A percentile compares a stretch with the other conserved stretches of the same genome.
phyloP scores from a whole-genome alignment of 1,140 invertebrate species.

The Leucophenga varia region DNA sequence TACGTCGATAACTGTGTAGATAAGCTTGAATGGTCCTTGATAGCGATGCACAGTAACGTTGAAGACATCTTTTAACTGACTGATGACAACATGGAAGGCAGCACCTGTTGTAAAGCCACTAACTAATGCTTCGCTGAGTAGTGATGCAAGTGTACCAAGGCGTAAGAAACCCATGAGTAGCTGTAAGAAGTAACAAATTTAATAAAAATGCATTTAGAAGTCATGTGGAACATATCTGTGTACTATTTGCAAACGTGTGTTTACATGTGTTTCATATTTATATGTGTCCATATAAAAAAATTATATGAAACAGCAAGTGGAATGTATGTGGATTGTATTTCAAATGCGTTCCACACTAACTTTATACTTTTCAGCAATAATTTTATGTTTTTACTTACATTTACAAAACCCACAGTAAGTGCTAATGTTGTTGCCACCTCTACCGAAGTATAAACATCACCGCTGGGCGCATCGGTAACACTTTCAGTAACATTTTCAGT shows the following conservation, averaged over 20 bases:
- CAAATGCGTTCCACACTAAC: too few relatives aligned
- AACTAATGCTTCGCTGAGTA: slow-evolving; percentile 87
- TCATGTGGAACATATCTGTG: too few relatives aligned
- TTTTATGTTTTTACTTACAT: slow-evolving; percentile 44
- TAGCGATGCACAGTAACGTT: slow-evolving; percentile 69
- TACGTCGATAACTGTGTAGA: slow-evolving; percentile 69
- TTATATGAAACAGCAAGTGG: too few relatives aligned
- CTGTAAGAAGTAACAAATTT: slow-evolving; percentile 58
- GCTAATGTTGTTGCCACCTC: slow-evolving; percentile 47
- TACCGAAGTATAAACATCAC: slow-evolving; percentile 24
- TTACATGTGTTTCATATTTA: too few relatives aligned
- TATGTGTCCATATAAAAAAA: too few relatives aligned
- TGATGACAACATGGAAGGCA: slow-evolving; percentile 85
- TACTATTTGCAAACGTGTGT: too few relatives aligned
- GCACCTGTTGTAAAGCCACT: slow-evolving; percentile 91
- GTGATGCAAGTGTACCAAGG: slow-evolving; percentile 78
- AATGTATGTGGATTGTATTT: too few relatives aligned
- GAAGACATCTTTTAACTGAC: slow-evolving; percentile 85
- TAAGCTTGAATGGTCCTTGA: slow-evolving; percentile 73
- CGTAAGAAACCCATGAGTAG: slow-evolving; percentile 77
- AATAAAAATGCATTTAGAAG: too few relatives aligned
- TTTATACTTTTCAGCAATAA: too few relatives aligned
- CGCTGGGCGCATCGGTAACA: neutral
- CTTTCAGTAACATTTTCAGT: too few relatives aligned
- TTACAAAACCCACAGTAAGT: slow-evolving; percentile 38